Evolutionary conservation across 2,113 vertebrate species (phyloP).

Genomic region (Paedocypris sp.): DNA sequence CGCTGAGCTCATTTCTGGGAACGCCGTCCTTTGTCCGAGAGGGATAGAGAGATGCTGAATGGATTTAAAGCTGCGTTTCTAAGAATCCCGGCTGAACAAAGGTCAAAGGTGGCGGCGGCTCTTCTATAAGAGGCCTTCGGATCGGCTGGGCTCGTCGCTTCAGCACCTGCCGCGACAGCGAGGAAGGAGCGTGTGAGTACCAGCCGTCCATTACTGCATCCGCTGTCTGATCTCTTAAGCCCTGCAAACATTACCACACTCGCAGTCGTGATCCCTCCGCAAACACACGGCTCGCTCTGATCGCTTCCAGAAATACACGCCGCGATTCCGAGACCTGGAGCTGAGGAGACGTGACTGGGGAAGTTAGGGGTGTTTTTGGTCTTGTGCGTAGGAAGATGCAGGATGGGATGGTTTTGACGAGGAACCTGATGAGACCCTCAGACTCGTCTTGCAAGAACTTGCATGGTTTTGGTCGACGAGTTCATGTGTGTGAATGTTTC

Average conservation of each 20-base stretch:
- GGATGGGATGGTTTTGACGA: too few species aligned
- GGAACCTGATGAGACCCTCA: too few species aligned
- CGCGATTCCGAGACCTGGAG: too few species aligned
- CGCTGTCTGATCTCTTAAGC: background rate
- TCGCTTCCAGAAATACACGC: background rate
- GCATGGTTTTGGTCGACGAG: too few species aligned
- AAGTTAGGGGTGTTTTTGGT: too few species aligned
- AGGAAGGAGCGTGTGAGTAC: background rate
- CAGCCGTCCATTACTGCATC: background rate
- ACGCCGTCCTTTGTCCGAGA: background rate
- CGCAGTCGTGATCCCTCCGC: too few species aligned
- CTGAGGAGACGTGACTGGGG: too few species aligned
- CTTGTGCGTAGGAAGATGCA: too few species aligned
- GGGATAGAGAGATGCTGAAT: background rate
- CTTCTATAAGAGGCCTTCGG: slow-evolving; percentile 3
- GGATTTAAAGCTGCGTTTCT: background rate
- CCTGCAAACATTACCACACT: too few species aligned
- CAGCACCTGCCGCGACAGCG: background rate
- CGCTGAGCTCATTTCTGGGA: background rate
- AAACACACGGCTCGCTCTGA: too few species aligned
- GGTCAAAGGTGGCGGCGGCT: slow-evolving; percentile 14
- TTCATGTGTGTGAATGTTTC: too few species aligned
- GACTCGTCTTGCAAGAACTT: too few species aligned
- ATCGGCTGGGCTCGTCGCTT: background rate
- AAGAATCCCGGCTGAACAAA: background rate